Percentiles rank a stretch among this genome's conserved stretches.
phyloP scores from a whole-genome alignment of 2,797 vertebrate species.

The Fundulus diaphanus region DNA sequence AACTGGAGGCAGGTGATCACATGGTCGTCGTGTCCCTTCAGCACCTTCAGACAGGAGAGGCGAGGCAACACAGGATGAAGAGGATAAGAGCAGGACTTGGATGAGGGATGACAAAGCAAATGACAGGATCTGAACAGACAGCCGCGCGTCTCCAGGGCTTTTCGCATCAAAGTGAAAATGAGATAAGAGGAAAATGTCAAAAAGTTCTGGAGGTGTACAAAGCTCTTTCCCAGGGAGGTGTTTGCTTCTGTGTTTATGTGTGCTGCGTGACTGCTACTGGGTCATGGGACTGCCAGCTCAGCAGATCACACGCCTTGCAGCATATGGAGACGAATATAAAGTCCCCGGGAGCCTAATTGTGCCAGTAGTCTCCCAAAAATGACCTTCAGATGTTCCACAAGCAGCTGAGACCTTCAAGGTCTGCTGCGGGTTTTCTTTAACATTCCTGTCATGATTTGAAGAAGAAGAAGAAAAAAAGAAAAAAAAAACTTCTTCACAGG shows the following conservation, averaged over 20 bases:
- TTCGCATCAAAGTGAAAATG: conserved; percentile 43
- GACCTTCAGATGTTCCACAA: conserved; percentile 32
- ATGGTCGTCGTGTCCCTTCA: conserved; percentile 98
- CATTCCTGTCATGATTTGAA: conserved; percentile 44
- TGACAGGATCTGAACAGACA: conserved; percentile 28
- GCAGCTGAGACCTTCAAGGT: conserved; percentile 21
- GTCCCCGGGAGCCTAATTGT: conserved; percentile 46
- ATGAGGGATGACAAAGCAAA: conserved; percentile 32
- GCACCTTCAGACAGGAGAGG: conserved; percentile 83
- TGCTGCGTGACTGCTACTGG: conserved; percentile 23
- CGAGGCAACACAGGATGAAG: conserved; percentile 15
- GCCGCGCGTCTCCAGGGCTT: conserved; percentile 26
- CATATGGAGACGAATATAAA: conserved; percentile 48
- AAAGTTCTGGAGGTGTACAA: conserved; percentile 46
- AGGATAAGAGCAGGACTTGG: conserved; percentile 1
- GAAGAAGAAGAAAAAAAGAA: no score
- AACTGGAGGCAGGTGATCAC: conserved; percentile 99
- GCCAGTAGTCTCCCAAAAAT: conserved; percentile 30
- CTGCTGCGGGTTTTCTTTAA: conserved; percentile 34
- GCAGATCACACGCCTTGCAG: conserved; percentile 54
- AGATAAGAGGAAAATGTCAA: conserved; percentile 55
- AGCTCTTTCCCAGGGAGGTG: conserved; percentile 21
- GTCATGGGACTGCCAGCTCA: conserved; percentile 64
- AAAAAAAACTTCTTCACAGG: conserved; percentile 30
- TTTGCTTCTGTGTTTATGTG: conserved; percentile 24